Base-by-base conservation (phyloP, 2,888 invertebrate species). In the Spialia ferax region DNA sequence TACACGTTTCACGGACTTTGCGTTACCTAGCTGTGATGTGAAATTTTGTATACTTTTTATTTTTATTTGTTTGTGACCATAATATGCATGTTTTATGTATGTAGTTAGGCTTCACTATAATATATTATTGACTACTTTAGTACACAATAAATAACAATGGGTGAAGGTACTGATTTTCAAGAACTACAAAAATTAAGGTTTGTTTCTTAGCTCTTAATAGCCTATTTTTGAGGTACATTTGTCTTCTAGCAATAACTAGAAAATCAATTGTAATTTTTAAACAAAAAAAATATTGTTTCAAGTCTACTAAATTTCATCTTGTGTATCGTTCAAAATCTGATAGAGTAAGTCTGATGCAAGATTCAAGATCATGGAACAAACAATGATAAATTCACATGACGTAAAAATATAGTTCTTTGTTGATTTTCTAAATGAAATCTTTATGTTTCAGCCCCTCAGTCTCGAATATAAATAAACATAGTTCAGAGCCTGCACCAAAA, bases 1-100 rank as follows among this genome's bases (percentile, higher is more conserved):
- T 78, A 82, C 87, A 83, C 86, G 86, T 74, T 77, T 80, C 77
- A 78, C 67, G 68, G 63, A 69, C 66, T 72, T 72, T 73, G 73
- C 73, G 71, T 70, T 75, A 74, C 75, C 76, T 80, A 74, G 75
- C 76, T 80, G 86, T 85, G 79, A 83, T 87, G 86, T 81, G 79
- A 79, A 75, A 75, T 77, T 71, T 73, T 74, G 69, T 70, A 67
- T 64, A 68, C 68, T 56, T 69, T n/a, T 32, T 32, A 10, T n/a
- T 38, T 38, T 59, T 65, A 52, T 59, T 52, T 52, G 69, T 72
- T 69, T 60, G 45, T 73, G 64, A 66, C 67, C 62, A 57, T 70
- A 68, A 70, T 68, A 72, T 73, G 74, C 69, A 64, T 72, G 68
- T 63, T 50, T 48, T 64, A 60, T 18, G 32, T n/a, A n/a, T n/a